Evolutionary conservation across 2,113 vertebrate genomes (phyloP), one percentile per base, ranked within the genome.

Genomic region (Pterophyllum scalare): DNA sequence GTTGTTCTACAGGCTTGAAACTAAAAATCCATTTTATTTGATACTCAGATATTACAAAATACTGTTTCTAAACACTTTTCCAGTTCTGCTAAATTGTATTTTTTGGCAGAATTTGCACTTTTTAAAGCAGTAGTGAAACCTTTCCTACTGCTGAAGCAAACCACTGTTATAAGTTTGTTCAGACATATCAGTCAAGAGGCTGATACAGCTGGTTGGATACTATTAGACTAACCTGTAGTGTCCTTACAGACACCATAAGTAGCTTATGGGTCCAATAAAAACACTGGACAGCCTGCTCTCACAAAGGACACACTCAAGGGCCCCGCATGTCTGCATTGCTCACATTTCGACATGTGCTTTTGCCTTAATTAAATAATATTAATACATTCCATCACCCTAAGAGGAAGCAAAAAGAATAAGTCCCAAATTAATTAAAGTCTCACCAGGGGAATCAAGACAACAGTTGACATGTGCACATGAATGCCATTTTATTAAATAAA

Each of bases 251-350:
- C 83, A 67, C 10, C 86, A 85, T 89, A 93, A 93, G 90, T 76
- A 93, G 91, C 90, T 93, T 93, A 94, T 85, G 75, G 80, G 82
- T 56, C 80, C 77, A 79, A 88, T 89, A 93, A 89, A 91, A 93
- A 92, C 87, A 93, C 92, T 86, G 75, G 76, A 82, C 82, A 67
- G 61, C 70, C 82, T 54, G 54, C 77, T 77, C 67, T 78, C 76
- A 89, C 89, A 90, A 88, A 88, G 80, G 82, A 87, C 77, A 90
- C 76, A 82, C 60, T 82, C 74, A 80, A 88, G 81, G 59, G 81
- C 40, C 80, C 49, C 70, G 75, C 75, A 86, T 38, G 85, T 91
- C 81, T 81, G 60, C 49, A 81, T 80, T 52, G 3, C 74, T 65
- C 49, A 74, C 20, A 54, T 80, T 85, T 84, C 57, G 72, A 54